Evolutionary conservation across 2,113 vertebrate genomes (phyloP).

Genomic region (Cephalophus harveyi): DNA sequence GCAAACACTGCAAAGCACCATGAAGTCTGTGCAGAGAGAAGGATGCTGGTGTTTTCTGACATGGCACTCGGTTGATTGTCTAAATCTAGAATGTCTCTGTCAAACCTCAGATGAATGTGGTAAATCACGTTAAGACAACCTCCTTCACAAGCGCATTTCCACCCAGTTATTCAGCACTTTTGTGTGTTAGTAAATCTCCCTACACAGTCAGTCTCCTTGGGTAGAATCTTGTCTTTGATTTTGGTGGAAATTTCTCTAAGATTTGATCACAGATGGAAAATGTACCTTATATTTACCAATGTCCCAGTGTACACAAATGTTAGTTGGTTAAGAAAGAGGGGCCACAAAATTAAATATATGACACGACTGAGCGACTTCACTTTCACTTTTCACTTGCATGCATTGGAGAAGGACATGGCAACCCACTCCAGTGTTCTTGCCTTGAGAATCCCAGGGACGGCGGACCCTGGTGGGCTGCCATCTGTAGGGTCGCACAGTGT

Average conservation of each 20-base stretch:
- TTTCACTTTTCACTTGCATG: no score
- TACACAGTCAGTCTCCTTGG: fast-evolving
- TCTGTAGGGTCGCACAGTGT: no score
- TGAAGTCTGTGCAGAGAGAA: neutral
- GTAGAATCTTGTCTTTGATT: neutral
- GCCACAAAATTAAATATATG: neutral
- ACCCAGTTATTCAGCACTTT: neutral
- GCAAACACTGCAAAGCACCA: fast-evolving
- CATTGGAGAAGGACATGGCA: no score
- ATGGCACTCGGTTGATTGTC: neutral
- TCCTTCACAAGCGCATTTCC: neutral
- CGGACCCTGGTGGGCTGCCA: no score
- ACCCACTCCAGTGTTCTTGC: no score
- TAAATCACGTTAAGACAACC: neutral
- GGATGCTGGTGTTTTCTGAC: neutral
- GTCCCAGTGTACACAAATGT: neutral
- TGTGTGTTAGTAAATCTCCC: neutral
- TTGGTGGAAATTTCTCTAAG: neutral
- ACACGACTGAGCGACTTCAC: no score
- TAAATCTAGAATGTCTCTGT: neutral
- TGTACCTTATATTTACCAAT: no score
- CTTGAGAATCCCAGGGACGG: no score
- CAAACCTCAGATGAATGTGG: neutral
- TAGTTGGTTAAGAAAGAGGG: neutral
- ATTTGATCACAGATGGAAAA: neutral